Evolutionary conservation across 1,140 invertebrate genomes (phyloP), one percentile per base, ranked within the genome.

Genomic region (Frieseomelitta varia): DNA sequence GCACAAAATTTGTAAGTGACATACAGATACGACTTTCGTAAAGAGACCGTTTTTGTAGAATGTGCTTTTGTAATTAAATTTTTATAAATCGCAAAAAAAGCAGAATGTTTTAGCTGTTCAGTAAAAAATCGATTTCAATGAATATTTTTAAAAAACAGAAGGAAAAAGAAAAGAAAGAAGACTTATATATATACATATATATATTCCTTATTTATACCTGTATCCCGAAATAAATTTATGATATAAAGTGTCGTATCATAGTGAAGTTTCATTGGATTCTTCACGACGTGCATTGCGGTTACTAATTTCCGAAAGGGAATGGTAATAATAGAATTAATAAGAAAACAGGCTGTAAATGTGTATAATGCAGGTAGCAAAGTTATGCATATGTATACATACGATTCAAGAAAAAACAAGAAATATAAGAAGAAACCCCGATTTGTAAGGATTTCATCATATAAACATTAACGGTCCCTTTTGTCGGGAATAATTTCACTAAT

Each of bases 51-150:
- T 87, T 89, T 81, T 75, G 72, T 89, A 79, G 83, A 78, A 85
- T 58, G 56, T 87, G 84, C 81, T 90, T 87, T 89, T 89, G 80
- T 87, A 89, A 85, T 87, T 82, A 87, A 78, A 89, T 85, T 89
- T 90, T 63, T 87, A 90, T 89, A 74, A 85, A 89, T 80, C 56
- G 65, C 65, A 84, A 80, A 80, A 87, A 74, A 69, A 53, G 65
- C 15, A 30, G 3, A 14, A 55, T 58, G 27, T 79, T 51, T 79
- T 30, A 71, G 39, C 47, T 71, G 76, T 79, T 84, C 11, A 56
- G 27, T 79, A 24, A 63, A 30, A 79, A 58, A 79, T 61, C n/a
- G 21, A 53, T 69, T 83, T 78, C 39, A 58, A n/a, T 24, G 19
- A 58, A 79, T 27, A 71, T 69, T 82, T 76, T 68, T 82, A 34